Base-by-base conservation (phyloP, 2,113 vertebrate species). In the Pluvialis apricaria region DNA sequence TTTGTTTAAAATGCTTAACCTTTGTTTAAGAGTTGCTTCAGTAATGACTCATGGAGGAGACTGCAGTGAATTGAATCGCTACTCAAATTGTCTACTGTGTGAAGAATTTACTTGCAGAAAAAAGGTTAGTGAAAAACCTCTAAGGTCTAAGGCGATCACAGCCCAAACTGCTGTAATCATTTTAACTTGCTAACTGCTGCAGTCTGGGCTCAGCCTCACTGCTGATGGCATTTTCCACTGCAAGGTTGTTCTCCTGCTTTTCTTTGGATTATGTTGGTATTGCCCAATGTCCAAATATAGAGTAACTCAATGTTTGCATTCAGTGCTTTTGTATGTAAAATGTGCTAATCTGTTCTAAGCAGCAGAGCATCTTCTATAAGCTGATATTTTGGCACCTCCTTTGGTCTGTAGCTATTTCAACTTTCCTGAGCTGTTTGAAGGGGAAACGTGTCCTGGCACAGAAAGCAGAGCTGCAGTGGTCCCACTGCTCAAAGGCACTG, bases 1-100 rank as follows among this genome's bases (percentile, higher is more conserved):
- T 73, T 87, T 91, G 38, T 91, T 94, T 87, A 71, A 94, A 94
- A 91, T 71, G 61, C 47, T 96, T 84, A 87, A 82, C 52, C 28
- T 90, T 90, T 78, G 18, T 61, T 58, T 51, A 90, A 38, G 60
- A 47, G 47, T 93, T 73, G 51, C 64, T 90, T 65, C n/a, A 60
- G 69, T 93, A 83, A 55, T 86, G 88, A 90, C 60, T 90, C 82
- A 90, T 0, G 14, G 71, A 88, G 44, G 61, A 88, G 86, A 62
- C 58, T 86, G 80, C 83, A 79, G 69, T 57, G 72, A 71, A 70
- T 54, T 90, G 82, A 95, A 88, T 92, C 75, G 66, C 82, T 60
- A 5, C 38, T 68, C 22, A 54, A 64, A 44, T 61, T 82, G 65
- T 64, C 82, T 71, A n/a, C 36, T 40, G 10, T 1, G 5, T 42